These are phyloP conservation scores for Ophioninae sp. DNA, from an alignment of 2,888 invertebrate species.

Conservation along the genomic window DNA sequence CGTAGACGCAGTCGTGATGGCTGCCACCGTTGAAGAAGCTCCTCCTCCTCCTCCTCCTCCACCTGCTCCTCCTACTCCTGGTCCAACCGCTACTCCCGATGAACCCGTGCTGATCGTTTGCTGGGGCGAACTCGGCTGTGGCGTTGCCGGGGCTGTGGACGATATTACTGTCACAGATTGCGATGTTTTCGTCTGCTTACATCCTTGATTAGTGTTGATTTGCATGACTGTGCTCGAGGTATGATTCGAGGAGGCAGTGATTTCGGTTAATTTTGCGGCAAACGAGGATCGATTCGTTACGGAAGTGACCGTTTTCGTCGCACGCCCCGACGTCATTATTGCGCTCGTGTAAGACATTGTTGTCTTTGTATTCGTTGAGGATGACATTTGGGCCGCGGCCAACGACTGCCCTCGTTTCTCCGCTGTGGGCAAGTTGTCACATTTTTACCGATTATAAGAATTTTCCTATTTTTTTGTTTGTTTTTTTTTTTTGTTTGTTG, in stretches of 20 bases:
- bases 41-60: too few species aligned
- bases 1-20: not conserved
- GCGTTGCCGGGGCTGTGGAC: conserved; percentile 72
- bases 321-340: conserved; percentile 83
- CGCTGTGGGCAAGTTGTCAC: conserved; percentile 73
- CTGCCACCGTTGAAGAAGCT: not conserved
- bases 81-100: not conserved
- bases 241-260: conserved; percentile 76
- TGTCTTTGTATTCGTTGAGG: conserved; percentile 82
- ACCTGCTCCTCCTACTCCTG: too few species aligned
- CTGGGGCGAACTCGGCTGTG: conserved; percentile 71
- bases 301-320: conserved; percentile 81
- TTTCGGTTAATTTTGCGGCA: conserved; percentile 88
- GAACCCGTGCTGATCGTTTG: conserved; percentile 56
- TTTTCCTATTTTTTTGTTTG: conserved; percentile 19
- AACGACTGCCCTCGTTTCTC: conserved; percentile 82
- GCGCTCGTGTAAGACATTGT: conserved; percentile 84
- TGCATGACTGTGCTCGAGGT: conserved; percentile 72
- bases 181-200: conserved; percentile 70
- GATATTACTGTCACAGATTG: conserved; percentile 71
- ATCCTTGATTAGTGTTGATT: conserved; percentile 70
- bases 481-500: conserved; percentile 10
- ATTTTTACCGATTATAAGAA: conserved; percentile 57
- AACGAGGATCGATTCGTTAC: conserved; percentile 86
- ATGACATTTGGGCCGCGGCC: conserved; percentile 78